phyloP scores from a whole-genome alignment of 2,888 invertebrate species.

The Fragum fragum region DNA sequence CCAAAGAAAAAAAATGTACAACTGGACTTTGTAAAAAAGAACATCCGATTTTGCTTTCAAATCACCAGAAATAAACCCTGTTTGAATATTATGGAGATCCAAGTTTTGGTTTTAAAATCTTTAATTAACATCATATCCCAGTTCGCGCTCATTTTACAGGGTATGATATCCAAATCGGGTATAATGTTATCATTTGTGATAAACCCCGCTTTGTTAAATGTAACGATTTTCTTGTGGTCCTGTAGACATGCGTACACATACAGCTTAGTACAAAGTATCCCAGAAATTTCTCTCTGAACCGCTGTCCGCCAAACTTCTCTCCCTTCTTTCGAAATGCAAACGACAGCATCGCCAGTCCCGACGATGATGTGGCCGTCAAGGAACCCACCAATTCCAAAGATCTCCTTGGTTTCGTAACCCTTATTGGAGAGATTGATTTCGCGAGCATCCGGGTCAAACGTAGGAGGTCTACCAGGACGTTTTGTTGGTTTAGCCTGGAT shows the following conservation, averaged over 20 bases:
- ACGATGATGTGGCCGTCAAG: constrained; percentile 55
- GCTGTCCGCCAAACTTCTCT: constrained; percentile 57
- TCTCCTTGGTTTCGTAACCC: constrained; percentile 39
- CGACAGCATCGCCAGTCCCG: constrained; percentile 51
- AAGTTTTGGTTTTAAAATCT: constrained; percentile 60
- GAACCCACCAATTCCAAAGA: constrained; percentile 56
- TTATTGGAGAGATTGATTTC: constrained; percentile 44
- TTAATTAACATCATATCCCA: constrained; percentile 61
- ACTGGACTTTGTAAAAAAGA: too few species aligned
- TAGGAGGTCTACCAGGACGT: constrained; percentile 57
- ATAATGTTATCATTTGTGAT: constrained; percentile 62
- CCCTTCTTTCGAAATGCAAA: constrained; percentile 51
- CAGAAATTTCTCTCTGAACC: constrained; percentile 44
- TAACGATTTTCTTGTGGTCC: constrained; percentile 57
- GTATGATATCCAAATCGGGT: constrained; percentile 57
- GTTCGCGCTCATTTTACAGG: constrained; percentile 55
- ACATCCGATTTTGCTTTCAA: too few species aligned
- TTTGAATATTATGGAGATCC: constrained; percentile 55
- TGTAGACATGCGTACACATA: constrained; percentile 59
- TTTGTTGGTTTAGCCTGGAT: constrained; percentile 50
- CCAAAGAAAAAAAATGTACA: too few species aligned
- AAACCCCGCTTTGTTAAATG: constrained; percentile 60
- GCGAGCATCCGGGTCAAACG: constrained; percentile 35
- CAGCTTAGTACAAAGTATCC: constrained; percentile 53
- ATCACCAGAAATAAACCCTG: constrained; percentile 56